A percentile compares a stretch with the other conserved stretches of the same genome.
phyloP scores from a whole-genome alignment of 2,888 invertebrate genomes.

The Epinotia brunnichana region DNA sequence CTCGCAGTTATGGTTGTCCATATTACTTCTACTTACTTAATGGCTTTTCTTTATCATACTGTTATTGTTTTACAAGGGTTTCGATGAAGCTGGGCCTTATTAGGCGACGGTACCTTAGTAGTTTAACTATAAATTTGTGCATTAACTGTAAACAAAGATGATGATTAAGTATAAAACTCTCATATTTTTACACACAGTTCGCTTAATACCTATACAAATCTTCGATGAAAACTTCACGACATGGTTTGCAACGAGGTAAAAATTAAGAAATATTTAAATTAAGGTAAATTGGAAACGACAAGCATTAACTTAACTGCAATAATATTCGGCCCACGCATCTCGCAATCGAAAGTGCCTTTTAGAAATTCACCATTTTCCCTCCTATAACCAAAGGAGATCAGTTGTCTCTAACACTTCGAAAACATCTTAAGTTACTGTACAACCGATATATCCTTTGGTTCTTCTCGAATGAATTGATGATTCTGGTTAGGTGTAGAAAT shows the following conservation, averaged over 20 bases:
- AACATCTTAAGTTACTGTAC: background rate
- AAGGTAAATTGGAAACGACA: background rate
- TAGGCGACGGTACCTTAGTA: too few species aligned
- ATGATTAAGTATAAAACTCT: too few species aligned
- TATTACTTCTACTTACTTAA: too few species aligned
- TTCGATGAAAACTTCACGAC: too few species aligned
- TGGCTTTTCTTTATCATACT: too few species aligned
- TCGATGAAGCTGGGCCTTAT: too few species aligned
- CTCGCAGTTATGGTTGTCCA: too few species aligned
- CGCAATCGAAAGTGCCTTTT: conserved; percentile 41
- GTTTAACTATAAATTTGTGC: too few species aligned
- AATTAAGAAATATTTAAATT: background rate
- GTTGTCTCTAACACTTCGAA: background rate
- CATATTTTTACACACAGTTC: too few species aligned
- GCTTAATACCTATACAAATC: too few species aligned
- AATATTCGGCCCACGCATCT: conserved; percentile 30
- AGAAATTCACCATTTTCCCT: conserved; percentile 35
- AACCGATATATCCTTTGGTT: background rate
- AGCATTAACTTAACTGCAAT: conserved; percentile 14
- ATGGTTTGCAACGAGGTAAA: background rate
- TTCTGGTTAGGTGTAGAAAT: conserved; percentile 2
- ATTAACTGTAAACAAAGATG: too few species aligned
- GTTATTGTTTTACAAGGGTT: too few species aligned
- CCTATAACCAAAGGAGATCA: conserved; percentile 34
- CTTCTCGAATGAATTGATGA: conserved; percentile 4